phyloP scores from a whole-genome alignment of 2,888 invertebrate genomes.

The Philopedon plagiatum region DNA sequence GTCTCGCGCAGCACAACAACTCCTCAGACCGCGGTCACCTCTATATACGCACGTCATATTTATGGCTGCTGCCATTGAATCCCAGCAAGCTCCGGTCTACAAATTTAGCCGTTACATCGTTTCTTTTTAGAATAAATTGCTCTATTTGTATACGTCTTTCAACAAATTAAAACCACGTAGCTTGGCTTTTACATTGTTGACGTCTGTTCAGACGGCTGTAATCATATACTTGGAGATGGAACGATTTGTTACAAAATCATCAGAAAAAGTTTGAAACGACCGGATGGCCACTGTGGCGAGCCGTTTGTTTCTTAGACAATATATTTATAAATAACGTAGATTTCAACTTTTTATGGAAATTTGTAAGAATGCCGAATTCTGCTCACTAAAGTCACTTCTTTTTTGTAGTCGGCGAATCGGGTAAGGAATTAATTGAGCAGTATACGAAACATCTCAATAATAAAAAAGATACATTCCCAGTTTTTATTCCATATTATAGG shows the following conservation, averaged over 20 bases:
- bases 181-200: constrained; percentile 29
- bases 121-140: constrained; percentile 59
- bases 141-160: constrained; percentile 59
- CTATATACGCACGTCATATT: constrained; percentile 60
- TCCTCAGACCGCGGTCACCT: constrained; percentile 56
- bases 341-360: constrained; percentile 5
- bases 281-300: constrained; percentile 48
- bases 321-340: constrained; percentile 22
- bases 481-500: constrained; percentile 7
- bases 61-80: constrained; percentile 56
- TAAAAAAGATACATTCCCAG: background rate
- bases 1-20: constrained; percentile 56
- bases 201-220: constrained; percentile 11
- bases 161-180: constrained; percentile 54
- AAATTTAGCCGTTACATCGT: constrained; percentile 56
- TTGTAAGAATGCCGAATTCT: constrained; percentile 7
- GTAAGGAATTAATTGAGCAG: constrained; percentile 6
- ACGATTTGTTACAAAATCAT: constrained; percentile 10
- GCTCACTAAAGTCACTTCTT: background rate
- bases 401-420: constrained; percentile 1
- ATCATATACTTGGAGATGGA: constrained; percentile 26
- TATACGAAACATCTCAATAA: constrained; percentile 14
- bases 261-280: constrained; percentile 23
- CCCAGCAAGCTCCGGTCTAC: constrained; percentile 56
- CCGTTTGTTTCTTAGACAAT: constrained; percentile 20